A percentile compares a stretch with the other conserved stretches of the same genome.
Evolutionary conservation across 2,113 vertebrate genomes (phyloP).

Genomic region (Isurus oxyrinchus): DNA sequence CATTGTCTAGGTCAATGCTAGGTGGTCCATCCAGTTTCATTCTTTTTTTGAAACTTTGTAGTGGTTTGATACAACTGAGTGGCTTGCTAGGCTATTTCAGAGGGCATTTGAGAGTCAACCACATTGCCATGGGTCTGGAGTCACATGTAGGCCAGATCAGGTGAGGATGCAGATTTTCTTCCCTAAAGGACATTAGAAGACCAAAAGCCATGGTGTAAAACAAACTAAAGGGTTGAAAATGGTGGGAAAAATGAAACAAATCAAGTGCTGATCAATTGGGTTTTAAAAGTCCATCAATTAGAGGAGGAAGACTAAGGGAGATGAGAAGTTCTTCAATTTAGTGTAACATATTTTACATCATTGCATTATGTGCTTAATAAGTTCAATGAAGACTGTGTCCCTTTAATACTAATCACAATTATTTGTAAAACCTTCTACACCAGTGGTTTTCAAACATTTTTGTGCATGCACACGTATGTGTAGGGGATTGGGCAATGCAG

Average conservation of each 20-base stretch:
- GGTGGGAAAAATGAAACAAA: not conserved
- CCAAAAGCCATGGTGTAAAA: not conserved
- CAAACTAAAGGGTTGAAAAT: not conserved
- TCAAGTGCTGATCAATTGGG: not conserved
- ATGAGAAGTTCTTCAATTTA: not conserved
- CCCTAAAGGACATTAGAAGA: too few species aligned
- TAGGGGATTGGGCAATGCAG: not conserved
- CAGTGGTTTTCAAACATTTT: not conserved
- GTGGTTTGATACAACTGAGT: too few species aligned
- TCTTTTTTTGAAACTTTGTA: too few species aligned
- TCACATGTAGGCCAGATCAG: too few species aligned
- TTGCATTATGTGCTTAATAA: not conserved
- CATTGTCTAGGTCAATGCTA: too few species aligned
- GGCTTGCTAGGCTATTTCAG: too few species aligned
- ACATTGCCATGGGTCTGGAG: too few species aligned
- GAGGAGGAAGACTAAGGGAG: not conserved
- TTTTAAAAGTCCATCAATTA: not conserved
- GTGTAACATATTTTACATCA: not conserved
- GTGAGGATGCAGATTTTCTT: too few species aligned
- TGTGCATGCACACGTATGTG: not conserved
- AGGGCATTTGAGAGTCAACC: too few species aligned
- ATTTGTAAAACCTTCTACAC: not conserved
- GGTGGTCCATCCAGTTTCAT: too few species aligned
- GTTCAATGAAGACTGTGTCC: not conserved
- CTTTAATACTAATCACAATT: not conserved